Evolutionary conservation across 2,888 invertebrate genomes (phyloP), one percentile per base, ranked within the genome.

Genomic region (Ethmia dodecea): DNA sequence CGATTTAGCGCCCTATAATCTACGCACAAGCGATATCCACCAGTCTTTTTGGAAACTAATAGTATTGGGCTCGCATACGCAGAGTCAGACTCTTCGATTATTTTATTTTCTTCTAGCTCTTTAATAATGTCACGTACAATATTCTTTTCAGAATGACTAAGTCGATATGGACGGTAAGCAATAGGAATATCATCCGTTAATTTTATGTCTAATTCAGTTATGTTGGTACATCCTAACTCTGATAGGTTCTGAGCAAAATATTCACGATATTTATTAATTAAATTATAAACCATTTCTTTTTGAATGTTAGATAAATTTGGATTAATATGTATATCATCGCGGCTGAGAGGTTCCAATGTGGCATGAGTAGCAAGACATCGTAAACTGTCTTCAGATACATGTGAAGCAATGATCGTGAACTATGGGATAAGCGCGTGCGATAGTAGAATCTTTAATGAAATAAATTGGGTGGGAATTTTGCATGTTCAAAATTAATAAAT

Each of bases 111-210:
- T 13, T 31, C 13, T 9, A 35, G 18, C 11, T 35, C 35, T 20
- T 33, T 36, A 4, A 38, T 32, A 35, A 46, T 39, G 6, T 24
- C 37, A 3, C 41, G 35, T 3, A 47, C 46, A 5, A 39, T 27
- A 13, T 43, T 45, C 1, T 38, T 38, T 28, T 55, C 49, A 3
- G 31, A 28, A n/a, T 44, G 36, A 11, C 47, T 44, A n/a, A n/a
- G n/a, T n/a, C n/a, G n/a, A n/a, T n/a, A n/a, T n/a, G n/a, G n/a
- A n/a, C n/a, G n/a, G n/a, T n/a, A n/a, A n/a, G n/a, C n/a, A n/a
- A 35, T 25, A 8, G 35, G 35, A 16, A n/a, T 35, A 10, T 30
- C 24, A 20, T 35, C 30, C 1, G 15, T 18, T 14, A 35, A 10
- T 18, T 31, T 27, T 8, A 35, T 31, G 6, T 26, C 30, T 12